phyloP scores from a whole-genome alignment of 2,888 invertebrate genomes.

The Spodoptera exigua region DNA sequence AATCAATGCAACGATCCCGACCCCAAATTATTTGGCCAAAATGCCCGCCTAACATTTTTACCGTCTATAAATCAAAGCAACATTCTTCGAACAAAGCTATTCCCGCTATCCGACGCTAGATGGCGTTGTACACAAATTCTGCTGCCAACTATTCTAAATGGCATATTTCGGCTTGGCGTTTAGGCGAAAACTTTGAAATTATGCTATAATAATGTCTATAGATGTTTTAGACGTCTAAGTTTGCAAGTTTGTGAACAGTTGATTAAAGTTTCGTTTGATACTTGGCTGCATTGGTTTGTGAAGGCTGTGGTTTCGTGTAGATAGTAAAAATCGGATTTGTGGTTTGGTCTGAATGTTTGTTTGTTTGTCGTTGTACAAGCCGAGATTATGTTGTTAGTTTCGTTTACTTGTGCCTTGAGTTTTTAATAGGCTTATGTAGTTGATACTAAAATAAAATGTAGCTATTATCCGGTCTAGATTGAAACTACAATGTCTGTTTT shows the following conservation, averaged over 20 bases:
- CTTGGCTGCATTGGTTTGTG: slow-evolving; percentile 31
- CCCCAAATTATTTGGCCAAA: slow-evolving; percentile 42
- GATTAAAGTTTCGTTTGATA: slow-evolving; percentile 70
- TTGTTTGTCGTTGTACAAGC: slow-evolving; percentile 31
- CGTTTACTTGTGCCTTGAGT: no score
- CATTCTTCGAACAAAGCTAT: slow-evolving; percentile 53
- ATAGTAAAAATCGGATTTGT: slow-evolving; percentile 58
- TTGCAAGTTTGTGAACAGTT: slow-evolving; percentile 65
- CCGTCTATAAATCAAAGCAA: slow-evolving; percentile 61
- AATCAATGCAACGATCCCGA: slow-evolving; percentile 48
- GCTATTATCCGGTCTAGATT: no score
- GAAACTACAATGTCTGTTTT: no score
- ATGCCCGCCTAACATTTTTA: slow-evolving; percentile 52
- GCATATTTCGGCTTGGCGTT: slow-evolving; percentile 61
- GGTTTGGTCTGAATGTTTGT: slow-evolving; percentile 41
- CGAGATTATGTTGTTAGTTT: slow-evolving; percentile 35
- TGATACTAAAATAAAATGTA: no score
- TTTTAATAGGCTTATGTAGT: no score
- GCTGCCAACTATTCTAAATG: slow-evolving; percentile 66
- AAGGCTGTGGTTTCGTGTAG: slow-evolving; percentile 42
- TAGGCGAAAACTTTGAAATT: slow-evolving; percentile 71
- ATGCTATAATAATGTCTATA: slow-evolving; percentile 71
- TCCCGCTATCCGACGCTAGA: slow-evolving; percentile 72
- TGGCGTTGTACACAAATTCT: slow-evolving; percentile 72
- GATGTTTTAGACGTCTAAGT: slow-evolving; percentile 59